Percentiles rank a stretch among this genome's conserved stretches.
Conservation (phyloP, 2,888 invertebrate species). For the Caenorhabditis doughertyi region DNA sequence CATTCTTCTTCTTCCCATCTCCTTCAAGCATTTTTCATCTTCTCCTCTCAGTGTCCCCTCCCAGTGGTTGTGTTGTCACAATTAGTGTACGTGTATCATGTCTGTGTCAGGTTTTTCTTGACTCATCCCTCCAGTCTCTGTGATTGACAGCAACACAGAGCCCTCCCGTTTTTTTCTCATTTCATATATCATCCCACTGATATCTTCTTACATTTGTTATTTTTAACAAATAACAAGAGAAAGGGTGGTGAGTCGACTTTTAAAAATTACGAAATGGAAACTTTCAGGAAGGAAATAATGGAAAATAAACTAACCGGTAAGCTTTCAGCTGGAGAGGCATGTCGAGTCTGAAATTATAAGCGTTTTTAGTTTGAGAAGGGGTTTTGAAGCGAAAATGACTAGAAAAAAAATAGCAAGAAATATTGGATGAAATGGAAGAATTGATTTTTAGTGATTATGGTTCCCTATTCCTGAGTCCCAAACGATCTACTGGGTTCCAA, state of each 20-base stretch:
- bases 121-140: conserved; percentile 23
- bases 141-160: conserved; percentile 31
- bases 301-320: conserved; percentile 66
- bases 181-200: too few species aligned
- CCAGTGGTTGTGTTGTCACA: conserved; percentile 2
- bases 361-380: not conserved
- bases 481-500: too few species aligned
- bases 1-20: too few species aligned
- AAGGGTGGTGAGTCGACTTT: not conserved
- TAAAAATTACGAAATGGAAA: not conserved
- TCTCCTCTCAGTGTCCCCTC: not conserved
- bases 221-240: not conserved
- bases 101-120: conserved; percentile 8
- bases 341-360: conserved; percentile 60
- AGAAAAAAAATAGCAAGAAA: too few species aligned
- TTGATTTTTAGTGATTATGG: too few species aligned
- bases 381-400: not conserved
- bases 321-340: conserved; percentile 69
- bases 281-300: not conserved
- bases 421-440: too few species aligned
- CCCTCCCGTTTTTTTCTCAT: not conserved
- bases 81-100: conserved; percentile 10
- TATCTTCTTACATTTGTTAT: not conserved
- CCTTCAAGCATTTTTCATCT: not conserved
- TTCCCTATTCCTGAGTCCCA: too few species aligned